phyloP scores from a whole-genome alignment of 2,797 vertebrate species.

The Myotis myotis region DNA sequence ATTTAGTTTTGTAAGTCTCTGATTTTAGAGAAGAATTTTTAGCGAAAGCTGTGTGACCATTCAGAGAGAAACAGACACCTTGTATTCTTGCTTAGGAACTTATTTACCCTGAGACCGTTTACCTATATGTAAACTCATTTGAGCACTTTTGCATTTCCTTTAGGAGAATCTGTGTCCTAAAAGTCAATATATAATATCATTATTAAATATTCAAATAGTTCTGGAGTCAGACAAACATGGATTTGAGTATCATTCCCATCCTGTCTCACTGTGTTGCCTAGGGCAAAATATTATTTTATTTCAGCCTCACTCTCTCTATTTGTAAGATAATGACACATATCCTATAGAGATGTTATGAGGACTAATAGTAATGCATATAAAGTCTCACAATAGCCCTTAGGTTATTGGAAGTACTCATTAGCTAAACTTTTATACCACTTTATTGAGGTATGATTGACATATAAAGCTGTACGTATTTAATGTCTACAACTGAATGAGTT shows the following conservation, averaged over 20 bases:
- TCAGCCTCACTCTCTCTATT: background rate
- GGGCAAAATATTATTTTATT: background rate
- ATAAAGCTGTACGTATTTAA: background rate
- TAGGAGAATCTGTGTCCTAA: background rate
- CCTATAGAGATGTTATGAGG: background rate
- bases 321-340: background rate
- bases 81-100: background rate
- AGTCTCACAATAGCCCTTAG: background rate
- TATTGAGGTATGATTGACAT: background rate
- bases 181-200: background rate
- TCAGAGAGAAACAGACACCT: background rate
- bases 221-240: background rate
- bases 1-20: background rate
- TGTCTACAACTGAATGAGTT: background rate
- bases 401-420: background rate
- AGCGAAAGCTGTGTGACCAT: background rate
- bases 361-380: background rate
- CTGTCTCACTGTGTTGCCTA: background rate
- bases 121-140: background rate
- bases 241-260: background rate
- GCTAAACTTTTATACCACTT: background rate
- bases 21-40: conserved; percentile 24
- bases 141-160: background rate
- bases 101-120: background rate
- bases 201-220: background rate